Base-by-base conservation (phyloP, 2,888 invertebrate species). In the Pollenia angustigena region DNA sequence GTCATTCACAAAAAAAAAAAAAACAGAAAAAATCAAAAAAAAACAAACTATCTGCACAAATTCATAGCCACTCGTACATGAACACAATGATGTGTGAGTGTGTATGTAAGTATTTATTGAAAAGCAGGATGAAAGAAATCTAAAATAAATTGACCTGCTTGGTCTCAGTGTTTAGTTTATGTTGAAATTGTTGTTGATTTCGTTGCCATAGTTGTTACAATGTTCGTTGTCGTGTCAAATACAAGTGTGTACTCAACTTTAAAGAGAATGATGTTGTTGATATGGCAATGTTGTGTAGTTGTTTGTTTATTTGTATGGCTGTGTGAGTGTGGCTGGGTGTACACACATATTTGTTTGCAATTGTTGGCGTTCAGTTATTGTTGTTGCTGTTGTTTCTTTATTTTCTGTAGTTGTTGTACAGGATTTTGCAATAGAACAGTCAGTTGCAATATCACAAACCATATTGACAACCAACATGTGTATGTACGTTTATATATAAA, bases 391-490 rank as follows among this genome's bases (percentile, higher is more conserved):
- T 88, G 79, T 80, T 86, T 84, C 60, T 85, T 87, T 88, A 86
- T 89, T 90, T 90, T 87, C 88, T 89, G 88, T 75, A 87, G 66
- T 62, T 68, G 64, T 68, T 82, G 64, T 71, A 48, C 52, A 58
- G 58, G 62, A 68, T 62, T 85, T 81, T 81, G 76, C 81, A 88
- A 88, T 88, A 84, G 85, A 90, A 91, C 58, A 80, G 74, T 83
- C 80, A 52, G 74, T 80, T 82, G 86, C 69, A 86, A 75, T 80
- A 83, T 87, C 88, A 48, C 78, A 80, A 79, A 86, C 79, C 60
- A 60, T 62, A 82, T 78, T 79, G 78, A 82, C 85, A 82, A 76
- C 78, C 40, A 71, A 62, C 14, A 62, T 76, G 23, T 44, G 32
- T 16, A 23, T 52, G 40, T 54, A 56, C 18, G 16, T 68, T 16